A percentile compares a stretch with the other conserved stretches of the same genome.
Evolutionary conservation across 2,888 invertebrate genomes (phyloP).

Genomic region (Sabellastarte sp.): DNA sequence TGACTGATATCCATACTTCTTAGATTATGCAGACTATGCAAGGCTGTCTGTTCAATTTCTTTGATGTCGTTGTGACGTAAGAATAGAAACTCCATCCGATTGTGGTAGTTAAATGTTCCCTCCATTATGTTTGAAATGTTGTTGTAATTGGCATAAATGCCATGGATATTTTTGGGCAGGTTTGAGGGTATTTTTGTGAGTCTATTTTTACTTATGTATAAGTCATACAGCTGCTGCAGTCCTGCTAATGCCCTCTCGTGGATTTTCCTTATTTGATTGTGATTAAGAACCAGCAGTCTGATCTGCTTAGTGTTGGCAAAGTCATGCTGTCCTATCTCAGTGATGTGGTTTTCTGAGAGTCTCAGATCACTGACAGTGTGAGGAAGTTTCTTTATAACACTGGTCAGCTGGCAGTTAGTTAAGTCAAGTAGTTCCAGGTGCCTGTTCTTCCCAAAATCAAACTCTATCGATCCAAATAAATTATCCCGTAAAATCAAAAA

Average conservation of each 20-base stretch:
- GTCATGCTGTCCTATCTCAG: no score
- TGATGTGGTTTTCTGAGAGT: slow-evolving; percentile 79
- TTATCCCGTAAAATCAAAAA: slow-evolving; percentile 73
- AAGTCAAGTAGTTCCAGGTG: slow-evolving; percentile 63
- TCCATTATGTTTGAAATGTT: slow-evolving; percentile 15
- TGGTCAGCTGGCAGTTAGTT: slow-evolving; percentile 41
- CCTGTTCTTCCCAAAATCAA: slow-evolving; percentile 62
- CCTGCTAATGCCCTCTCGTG: slow-evolving; percentile 82
- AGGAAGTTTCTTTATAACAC: slow-evolving; percentile 64
- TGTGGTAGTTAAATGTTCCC: slow-evolving; percentile 15
- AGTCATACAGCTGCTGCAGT: slow-evolving; percentile 77
- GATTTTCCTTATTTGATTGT: slow-evolving; percentile 77
- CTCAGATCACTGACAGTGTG: slow-evolving; percentile 80
- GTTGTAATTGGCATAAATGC: slow-evolving; percentile 27
- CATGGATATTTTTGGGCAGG: slow-evolving; percentile 20
- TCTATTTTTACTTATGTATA: slow-evolving; percentile 75
- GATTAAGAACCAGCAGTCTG: slow-evolving; percentile 75
- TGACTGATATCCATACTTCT: neutral
- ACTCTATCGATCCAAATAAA: slow-evolving; percentile 61
- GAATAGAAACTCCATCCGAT: slow-evolving; percentile 14
- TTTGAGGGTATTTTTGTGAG: slow-evolving; percentile 13
- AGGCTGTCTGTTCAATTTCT: neutral
- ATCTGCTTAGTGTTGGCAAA: slow-evolving; percentile 67
- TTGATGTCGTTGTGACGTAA: neutral
- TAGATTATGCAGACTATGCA: neutral